Evolutionary conservation across 2,888 invertebrate genomes (phyloP).

Genomic region (Cryptosula pallasiana): DNA sequence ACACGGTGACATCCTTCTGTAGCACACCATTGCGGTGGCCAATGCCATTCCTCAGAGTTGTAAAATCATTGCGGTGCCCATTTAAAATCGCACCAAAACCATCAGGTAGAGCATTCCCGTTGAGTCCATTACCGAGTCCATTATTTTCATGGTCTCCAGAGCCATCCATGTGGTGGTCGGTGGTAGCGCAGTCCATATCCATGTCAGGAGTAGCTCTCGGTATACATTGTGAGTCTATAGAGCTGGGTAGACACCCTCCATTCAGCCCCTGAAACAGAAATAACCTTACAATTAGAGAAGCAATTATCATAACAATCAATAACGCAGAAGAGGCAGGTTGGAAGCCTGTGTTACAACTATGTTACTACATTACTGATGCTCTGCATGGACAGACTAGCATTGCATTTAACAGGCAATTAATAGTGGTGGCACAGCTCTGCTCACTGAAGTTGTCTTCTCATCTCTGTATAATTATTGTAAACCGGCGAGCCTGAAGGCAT

Average conservation of each 20-base stretch:
- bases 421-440: too few species aligned
- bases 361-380: too few species aligned
- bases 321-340: too few species aligned
- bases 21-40: slow-evolving; percentile 23
- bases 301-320: too few species aligned
- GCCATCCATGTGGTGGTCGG: too few species aligned
- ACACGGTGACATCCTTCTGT: slow-evolving; percentile 29
- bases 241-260: slow-evolving; percentile 28
- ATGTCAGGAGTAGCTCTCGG: background rate
- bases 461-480: too few species aligned
- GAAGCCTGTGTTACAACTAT: too few species aligned
- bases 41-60: background rate
- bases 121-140: background rate
- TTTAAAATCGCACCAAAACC: background rate
- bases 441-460: too few species aligned
- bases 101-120: background rate
- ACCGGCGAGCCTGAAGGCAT: too few species aligned
- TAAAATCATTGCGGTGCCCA: background rate
- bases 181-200: slow-evolving; percentile 26
- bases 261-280: slow-evolving; percentile 29
- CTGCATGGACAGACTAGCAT: too few species aligned
- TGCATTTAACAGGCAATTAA: too few species aligned
- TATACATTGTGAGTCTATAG: slow-evolving; percentile 11
- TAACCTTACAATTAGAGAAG: too few species aligned
- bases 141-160: background rate